Conservation (phyloP, 2,797 vertebrate species). For the Gobionotothen gibberifrons region DNA sequence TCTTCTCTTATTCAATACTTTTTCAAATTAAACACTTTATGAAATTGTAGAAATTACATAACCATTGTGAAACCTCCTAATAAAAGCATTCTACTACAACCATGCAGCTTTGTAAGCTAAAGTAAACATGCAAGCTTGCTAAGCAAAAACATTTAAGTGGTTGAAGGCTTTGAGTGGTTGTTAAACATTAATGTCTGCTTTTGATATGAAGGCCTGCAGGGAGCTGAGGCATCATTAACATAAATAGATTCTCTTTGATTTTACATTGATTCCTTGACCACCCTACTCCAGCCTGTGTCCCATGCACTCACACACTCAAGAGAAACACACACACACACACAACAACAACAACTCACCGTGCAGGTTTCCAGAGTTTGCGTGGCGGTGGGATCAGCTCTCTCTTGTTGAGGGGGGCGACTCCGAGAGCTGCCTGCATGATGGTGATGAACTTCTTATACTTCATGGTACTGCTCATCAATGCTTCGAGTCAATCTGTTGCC, state of each 20-base stretch:
- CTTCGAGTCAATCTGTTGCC: slow-evolving; percentile 14
- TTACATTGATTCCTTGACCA: slow-evolving; percentile 27
- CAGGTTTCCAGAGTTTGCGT: slow-evolving; percentile 88
- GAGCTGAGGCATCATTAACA: slow-evolving; percentile 3
- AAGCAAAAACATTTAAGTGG: slow-evolving; percentile 6
- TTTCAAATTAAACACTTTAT: too few species aligned
- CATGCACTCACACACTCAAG: slow-evolving; percentile 1
- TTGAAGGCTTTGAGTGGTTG: background rate
- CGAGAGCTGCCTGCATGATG: slow-evolving; percentile 90
- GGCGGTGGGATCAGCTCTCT: slow-evolving; percentile 90
- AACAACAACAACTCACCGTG: slow-evolving; percentile 84
- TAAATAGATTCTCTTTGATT: slow-evolving; percentile 41
- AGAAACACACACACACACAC: background rate
- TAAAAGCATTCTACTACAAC: background rate
- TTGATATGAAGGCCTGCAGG: slow-evolving; percentile 19
- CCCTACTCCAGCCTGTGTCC: background rate
- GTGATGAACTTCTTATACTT: slow-evolving; percentile 93
- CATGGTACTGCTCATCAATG: slow-evolving; percentile 77
- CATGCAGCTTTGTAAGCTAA: background rate
- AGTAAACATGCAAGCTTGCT: slow-evolving; percentile 1
- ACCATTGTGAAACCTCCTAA: background rate
- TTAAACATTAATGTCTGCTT: slow-evolving; percentile 34
- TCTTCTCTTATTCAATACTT: background rate
- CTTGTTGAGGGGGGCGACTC: slow-evolving; percentile 93
- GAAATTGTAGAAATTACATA: too few species aligned